A percentile compares a stretch with the other conserved stretches of the same genome.
phyloP scores from a whole-genome alignment of 1,140 invertebrate genomes.

The Globodera rostochiensis region DNA sequence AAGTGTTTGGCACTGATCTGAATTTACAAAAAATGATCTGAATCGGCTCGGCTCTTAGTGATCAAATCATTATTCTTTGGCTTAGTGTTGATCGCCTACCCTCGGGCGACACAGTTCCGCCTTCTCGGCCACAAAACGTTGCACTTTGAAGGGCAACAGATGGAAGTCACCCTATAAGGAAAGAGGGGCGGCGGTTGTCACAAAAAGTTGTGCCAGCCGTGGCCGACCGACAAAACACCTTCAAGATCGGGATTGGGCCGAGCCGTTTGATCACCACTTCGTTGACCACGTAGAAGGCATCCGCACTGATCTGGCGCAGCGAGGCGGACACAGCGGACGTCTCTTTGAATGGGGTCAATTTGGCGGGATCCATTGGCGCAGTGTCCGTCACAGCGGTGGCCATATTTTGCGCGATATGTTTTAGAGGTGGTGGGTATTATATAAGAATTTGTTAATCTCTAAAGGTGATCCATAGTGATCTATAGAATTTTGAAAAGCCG shows the following conservation, averaged over 20 bases:
- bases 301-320: slow-evolving; percentile 57
- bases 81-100: neutral
- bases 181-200: slow-evolving; percentile 22
- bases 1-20: too few species aligned
- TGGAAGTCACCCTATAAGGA: slow-evolving; percentile 61
- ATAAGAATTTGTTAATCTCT: too few species aligned
- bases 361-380: slow-evolving; percentile 21
- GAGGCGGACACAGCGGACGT: slow-evolving; percentile 45
- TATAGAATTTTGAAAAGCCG: too few species aligned
- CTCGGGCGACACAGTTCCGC: slow-evolving; percentile 65
- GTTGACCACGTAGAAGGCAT: slow-evolving; percentile 64
- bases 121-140: slow-evolving; percentile 65
- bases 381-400: neutral
- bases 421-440: too few species aligned
- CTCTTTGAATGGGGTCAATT: slow-evolving; percentile 40
- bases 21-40: too few species aligned
- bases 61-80: too few species aligned
- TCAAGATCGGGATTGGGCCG: slow-evolving; percentile 58
- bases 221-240: slow-evolving; percentile 25
- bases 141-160: slow-evolving; percentile 62
- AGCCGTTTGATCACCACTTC: slow-evolving; percentile 61
- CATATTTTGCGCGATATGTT: slow-evolving; percentile 1
- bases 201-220: slow-evolving; percentile 11
- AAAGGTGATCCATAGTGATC: too few species aligned
- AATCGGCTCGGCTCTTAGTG: too few species aligned